Percentiles rank a stretch among this genome's conserved stretches.
Conservation (phyloP, 2,797 vertebrate species). For the Intellagama lesueurii region DNA sequence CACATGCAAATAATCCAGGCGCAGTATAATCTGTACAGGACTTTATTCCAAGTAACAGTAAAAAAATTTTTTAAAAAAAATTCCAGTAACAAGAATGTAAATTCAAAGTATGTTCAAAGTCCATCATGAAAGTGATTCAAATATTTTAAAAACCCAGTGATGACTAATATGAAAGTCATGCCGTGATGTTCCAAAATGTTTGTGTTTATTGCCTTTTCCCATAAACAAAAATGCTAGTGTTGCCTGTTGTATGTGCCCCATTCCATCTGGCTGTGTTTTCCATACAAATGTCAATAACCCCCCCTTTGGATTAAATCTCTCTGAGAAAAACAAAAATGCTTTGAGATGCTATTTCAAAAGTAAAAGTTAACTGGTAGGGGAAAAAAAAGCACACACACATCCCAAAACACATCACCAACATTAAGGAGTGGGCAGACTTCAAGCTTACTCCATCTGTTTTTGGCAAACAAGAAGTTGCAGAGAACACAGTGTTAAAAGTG, state of each 20-base stretch:
- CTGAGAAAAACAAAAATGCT: neutral
- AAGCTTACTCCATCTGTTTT: too few relatives aligned
- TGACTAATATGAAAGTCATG: neutral
- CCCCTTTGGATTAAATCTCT: slow-evolving; percentile 38
- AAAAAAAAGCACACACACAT: too few relatives aligned
- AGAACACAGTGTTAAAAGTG: too few relatives aligned
- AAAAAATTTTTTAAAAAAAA: too few relatives aligned
- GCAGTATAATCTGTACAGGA: too few relatives aligned
- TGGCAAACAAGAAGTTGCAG: too few relatives aligned
- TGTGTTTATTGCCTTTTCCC: neutral
- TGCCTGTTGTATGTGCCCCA: neutral
- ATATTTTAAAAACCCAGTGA: neutral
- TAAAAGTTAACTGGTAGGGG: neutral
- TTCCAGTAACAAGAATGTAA: neutral
- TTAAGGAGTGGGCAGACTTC: too few relatives aligned
- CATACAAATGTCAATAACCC: neutral
- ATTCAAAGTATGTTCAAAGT: neutral
- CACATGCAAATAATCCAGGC: too few relatives aligned
- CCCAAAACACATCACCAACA: neutral
- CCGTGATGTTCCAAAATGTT: neutral
- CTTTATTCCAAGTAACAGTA: too few relatives aligned
- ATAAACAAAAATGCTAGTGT: neutral
- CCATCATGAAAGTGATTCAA: neutral
- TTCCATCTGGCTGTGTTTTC: slow-evolving; percentile 17
- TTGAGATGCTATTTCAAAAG: neutral